Evolutionary conservation across 2,888 invertebrate genomes (phyloP), one percentile per base, ranked within the genome.

Genomic region (Athetis lepigone): DNA sequence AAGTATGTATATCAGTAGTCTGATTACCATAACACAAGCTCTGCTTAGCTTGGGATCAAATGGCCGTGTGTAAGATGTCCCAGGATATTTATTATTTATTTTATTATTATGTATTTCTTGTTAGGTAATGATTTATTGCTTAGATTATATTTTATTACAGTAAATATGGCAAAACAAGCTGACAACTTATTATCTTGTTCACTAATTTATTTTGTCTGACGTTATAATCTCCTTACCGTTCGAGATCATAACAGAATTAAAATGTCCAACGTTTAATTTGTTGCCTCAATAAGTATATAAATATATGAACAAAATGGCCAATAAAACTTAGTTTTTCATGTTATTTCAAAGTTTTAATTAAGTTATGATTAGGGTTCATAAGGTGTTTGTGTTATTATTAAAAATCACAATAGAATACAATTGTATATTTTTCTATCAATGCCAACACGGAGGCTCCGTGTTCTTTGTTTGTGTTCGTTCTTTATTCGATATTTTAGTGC

Each of bases 161-260:
- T 33, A 33, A 33, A 13, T 33, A 33, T 33, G 13, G 8, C 4
- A 33, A 33, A 33, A 18, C 4, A 21, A 61, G 4, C 9, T 11
- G n/a, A 13, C 16, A 36, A 23, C 11, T 23, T 27, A 45, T 19
- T 40, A 19, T 46, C 23, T 46, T 29, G 13, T 29, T 8, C 13
- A 29, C 23, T 25, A 16, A 66, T 27, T 49, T 40, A 25, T 46
- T 23, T 40, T 33, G 11, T 21, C n/a, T 29, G 18, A 55, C 40
- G 23, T 4, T 25, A 25, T 29, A 63, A 63, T 51, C 65, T 37
- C n/a, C n/a, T 43, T 33, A 33, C 23, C 6, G 39, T n/a, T 43
- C 27, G 43, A 13, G n/a, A 39, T 42, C 29, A 29, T 19, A 18
- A 8, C 13, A 25, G n/a, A 29, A 55, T 55, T 47, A 43, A 56